phyloP scores from a whole-genome alignment of 64 coral and sea anemone species.

The Catalaphyllia jardinei region DNA sequence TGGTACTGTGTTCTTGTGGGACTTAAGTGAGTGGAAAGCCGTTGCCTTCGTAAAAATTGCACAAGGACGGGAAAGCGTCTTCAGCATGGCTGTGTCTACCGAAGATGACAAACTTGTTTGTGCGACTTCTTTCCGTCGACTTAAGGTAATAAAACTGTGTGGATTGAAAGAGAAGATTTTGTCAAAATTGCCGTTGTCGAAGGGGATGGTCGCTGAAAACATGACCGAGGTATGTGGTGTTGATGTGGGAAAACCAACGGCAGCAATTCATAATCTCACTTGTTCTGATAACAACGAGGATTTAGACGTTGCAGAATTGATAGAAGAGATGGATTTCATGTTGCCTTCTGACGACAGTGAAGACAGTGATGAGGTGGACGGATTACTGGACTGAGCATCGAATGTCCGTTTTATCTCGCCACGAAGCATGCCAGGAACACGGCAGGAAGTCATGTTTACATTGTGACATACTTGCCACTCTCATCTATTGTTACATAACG shows the following conservation, averaged over 20 bases:
- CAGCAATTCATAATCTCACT: background rate
- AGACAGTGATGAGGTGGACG: background rate
- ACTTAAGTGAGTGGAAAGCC: constrained; percentile 18
- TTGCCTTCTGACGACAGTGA: background rate
- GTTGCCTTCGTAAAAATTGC: no score
- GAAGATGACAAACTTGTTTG: constrained; percentile 25
- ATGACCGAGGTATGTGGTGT: background rate
- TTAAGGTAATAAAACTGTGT: background rate
- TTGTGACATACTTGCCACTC: no score
- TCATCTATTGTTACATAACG: no score
- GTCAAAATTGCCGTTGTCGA: background rate
- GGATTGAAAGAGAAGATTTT: background rate
- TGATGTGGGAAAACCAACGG: background rate
- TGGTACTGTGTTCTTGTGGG: constrained; percentile 40
- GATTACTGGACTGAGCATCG: no score
- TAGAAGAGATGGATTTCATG: constrained; percentile 2
- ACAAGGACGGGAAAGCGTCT: background rate
- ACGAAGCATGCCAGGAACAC: no score
- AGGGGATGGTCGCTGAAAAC: no score
- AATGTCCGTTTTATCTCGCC: no score
- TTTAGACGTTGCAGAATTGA: background rate
- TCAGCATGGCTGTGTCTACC: background rate
- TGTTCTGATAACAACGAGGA: background rate
- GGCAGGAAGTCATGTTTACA: no score
- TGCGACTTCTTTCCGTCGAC: background rate